phyloP scores from a whole-genome alignment of 2,888 invertebrate species.

The Teinopalpus imperialis region DNA sequence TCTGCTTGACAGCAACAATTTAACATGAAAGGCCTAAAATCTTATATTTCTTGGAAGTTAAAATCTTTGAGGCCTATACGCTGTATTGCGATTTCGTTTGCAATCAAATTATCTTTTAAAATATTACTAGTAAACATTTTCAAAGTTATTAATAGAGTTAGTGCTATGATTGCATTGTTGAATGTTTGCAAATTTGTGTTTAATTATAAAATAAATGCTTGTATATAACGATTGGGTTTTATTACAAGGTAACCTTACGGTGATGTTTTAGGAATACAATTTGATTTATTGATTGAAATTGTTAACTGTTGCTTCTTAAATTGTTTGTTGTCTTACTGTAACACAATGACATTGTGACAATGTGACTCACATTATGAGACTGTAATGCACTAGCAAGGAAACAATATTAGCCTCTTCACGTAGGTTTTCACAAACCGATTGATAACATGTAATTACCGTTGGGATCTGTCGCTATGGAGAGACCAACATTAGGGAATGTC shows the following conservation, averaged over 20 bases:
- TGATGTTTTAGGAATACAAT: too few species aligned
- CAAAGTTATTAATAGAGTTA: constrained; percentile 69
- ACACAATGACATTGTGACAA: too few species aligned
- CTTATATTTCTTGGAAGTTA: constrained; percentile 37
- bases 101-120: constrained; percentile 47
- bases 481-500: too few species aligned
- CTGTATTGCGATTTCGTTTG: constrained; percentile 46
- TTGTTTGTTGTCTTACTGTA: too few species aligned
- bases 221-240: constrained; percentile 57
- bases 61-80: constrained; percentile 46
- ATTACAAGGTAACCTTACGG: constrained; percentile 8
- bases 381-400: too few species aligned
- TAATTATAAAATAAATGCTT: constrained; percentile 80
- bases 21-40: constrained; percentile 46
- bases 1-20: constrained; percentile 48
- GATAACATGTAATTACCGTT: too few species aligned
- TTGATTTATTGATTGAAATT: too few species aligned
- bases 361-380: too few species aligned
- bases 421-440: too few species aligned
- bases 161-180: constrained; percentile 78
- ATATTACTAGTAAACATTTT: constrained; percentile 61
- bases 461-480: too few species aligned
- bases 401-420: too few species aligned
- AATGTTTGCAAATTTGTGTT: constrained; percentile 80
- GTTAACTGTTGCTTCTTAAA: too few species aligned